phyloP scores from a whole-genome alignment of 2,888 invertebrate species.

The Drosophila kokeensis region DNA sequence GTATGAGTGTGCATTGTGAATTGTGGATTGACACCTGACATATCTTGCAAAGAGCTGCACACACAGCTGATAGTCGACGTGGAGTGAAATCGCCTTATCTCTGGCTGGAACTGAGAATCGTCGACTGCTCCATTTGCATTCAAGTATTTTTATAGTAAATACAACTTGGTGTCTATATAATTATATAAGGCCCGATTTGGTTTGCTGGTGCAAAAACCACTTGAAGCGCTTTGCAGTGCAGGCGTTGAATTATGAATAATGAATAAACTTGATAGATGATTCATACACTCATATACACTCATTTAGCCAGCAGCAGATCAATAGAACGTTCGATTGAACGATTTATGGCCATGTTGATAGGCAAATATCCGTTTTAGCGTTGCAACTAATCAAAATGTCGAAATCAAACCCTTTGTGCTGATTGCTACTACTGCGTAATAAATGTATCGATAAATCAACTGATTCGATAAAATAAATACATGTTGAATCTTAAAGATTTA shows the following conservation, averaged over 20 bases:
- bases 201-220: slow-evolving; percentile 56
- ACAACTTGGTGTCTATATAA: slow-evolving; percentile 54
- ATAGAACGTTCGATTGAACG: slow-evolving; percentile 31
- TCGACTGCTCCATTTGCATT: slow-evolving; percentile 27
- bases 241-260: slow-evolving; percentile 60
- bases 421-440: slow-evolving; percentile 5
- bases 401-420: slow-evolving; percentile 20
- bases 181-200: slow-evolving; percentile 75
- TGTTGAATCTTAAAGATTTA: background rate
- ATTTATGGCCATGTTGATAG: slow-evolving; percentile 77
- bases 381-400: slow-evolving; percentile 42
- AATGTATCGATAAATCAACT: slow-evolving; percentile 51
- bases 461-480: slow-evolving; percentile 17
- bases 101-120: slow-evolving; percentile 4
- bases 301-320: slow-evolving; percentile 23
- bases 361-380: slow-evolving; percentile 62
- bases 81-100: slow-evolving; percentile 41
- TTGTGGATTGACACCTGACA: slow-evolving; percentile 74
- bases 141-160: slow-evolving; percentile 25
- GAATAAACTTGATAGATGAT: slow-evolving; percentile 54
- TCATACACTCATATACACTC: slow-evolving; percentile 40
- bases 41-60: slow-evolving; percentile 38
- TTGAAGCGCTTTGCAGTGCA: slow-evolving; percentile 47
- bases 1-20: slow-evolving; percentile 12
- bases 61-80: slow-evolving; percentile 39